These are phyloP conservation scores for Apamea sordens DNA, from an alignment of 2,888 invertebrate species.

Conservation along the genomic window DNA sequence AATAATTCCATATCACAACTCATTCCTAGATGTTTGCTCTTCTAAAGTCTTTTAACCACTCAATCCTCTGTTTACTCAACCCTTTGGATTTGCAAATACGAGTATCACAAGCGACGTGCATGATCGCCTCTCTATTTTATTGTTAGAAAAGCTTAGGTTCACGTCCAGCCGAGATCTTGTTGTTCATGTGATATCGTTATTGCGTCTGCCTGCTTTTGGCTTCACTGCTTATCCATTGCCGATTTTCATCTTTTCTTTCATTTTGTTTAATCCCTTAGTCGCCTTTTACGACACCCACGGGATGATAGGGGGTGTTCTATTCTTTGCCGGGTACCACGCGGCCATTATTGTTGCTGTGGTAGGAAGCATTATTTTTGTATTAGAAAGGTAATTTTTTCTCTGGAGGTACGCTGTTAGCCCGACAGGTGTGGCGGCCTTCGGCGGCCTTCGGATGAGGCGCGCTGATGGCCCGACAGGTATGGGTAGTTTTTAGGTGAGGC, in stretches of 20 bases:
- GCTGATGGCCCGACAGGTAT: too few species aligned
- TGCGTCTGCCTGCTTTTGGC: too few species aligned
- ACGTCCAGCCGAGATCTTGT: not conserved
- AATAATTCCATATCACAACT: not conserved
- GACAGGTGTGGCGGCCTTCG: too few species aligned
- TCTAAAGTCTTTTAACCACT: not conserved
- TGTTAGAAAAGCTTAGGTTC: not conserved
- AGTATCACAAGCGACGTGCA: not conserved
- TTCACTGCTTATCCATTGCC: not conserved
- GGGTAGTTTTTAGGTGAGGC: too few species aligned
- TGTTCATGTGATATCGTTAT: not conserved
- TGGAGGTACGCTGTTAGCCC: too few species aligned
- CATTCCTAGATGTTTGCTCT: slow-evolving; percentile 7
- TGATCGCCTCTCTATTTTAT: not conserved
- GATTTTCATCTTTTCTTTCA: not conserved
- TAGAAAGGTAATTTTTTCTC: too few species aligned
- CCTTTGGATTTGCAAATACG: not conserved
- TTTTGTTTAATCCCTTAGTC: slow-evolving; percentile 13
- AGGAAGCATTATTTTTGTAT: too few species aligned
- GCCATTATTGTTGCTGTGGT: not conserved
- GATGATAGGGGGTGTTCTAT: slow-evolving; percentile 13
- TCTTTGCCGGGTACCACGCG: slow-evolving; percentile 27
- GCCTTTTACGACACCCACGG: slow-evolving; percentile 1
- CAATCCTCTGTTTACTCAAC: not conserved
- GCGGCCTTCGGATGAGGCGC: too few species aligned